These are phyloP conservation scores for Ormyrus thymus DNA, from an alignment of 2,888 invertebrate genomes.

Conservation along the genomic window DNA sequence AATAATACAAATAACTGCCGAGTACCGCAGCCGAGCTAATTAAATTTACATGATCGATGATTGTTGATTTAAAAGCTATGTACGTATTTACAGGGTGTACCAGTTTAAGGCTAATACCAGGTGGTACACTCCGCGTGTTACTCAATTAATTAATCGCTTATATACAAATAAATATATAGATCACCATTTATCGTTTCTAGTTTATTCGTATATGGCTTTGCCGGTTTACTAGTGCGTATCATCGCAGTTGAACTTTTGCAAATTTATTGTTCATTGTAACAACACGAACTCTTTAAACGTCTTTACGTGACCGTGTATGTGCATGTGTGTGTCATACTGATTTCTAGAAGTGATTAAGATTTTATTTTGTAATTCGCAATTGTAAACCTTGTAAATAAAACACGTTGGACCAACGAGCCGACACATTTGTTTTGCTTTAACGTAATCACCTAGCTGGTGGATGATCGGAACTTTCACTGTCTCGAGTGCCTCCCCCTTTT, in stretches of 20 bases:
- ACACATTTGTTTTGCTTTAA: slow-evolving; percentile 69
- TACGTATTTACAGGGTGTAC: not conserved
- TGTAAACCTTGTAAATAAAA: slow-evolving; percentile 62
- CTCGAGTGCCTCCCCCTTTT: slow-evolving; percentile 71
- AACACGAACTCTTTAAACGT: slow-evolving; percentile 30
- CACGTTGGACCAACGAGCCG: slow-evolving; percentile 63
- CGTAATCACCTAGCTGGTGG: slow-evolving; percentile 77
- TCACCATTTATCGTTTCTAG: slow-evolving; percentile 36
- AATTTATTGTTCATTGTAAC: slow-evolving; percentile 18
- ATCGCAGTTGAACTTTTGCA: slow-evolving; percentile 34
- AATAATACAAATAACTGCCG: slow-evolving; percentile 39
- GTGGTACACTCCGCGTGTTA: slow-evolving; percentile 3
- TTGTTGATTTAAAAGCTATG: not conserved
- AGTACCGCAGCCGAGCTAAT: slow-evolving; percentile 27
- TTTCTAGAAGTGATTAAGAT: slow-evolving; percentile 49
- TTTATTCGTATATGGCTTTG: not conserved
- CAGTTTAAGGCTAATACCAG: not conserved
- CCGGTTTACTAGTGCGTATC: slow-evolving; percentile 29
- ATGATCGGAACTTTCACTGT: slow-evolving; percentile 78
- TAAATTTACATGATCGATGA: slow-evolving; percentile 26
- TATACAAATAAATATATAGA: slow-evolving; percentile 19
- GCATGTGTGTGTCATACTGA: slow-evolving; percentile 47
- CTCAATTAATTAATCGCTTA: slow-evolving; percentile 24
- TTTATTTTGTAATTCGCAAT: slow-evolving; percentile 57
- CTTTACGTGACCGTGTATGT: slow-evolving; percentile 47